Evolutionary conservation across 2,113 vertebrate species (phyloP).

Genomic region (Trichomycterus rosablanca): DNA sequence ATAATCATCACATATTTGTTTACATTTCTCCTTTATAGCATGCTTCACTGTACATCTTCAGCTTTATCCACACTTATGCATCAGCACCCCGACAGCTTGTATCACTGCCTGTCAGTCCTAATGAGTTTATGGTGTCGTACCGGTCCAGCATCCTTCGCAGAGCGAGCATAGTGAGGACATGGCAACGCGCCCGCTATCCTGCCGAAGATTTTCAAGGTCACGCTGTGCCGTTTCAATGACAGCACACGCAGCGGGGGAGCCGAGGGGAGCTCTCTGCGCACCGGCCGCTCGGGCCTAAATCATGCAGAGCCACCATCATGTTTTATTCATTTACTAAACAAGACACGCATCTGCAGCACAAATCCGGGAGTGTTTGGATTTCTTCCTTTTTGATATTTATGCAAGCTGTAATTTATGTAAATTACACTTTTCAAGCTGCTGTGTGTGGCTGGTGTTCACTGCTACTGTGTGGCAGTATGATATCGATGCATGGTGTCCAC

Average conservation of each 20-base stretch:
- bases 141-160: too few relatives aligned
- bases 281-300: slow-evolving; percentile 18
- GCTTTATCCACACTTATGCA: too few relatives aligned
- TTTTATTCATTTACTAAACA: slow-evolving; percentile 39
- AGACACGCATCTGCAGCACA: slow-evolving; percentile 25
- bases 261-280: slow-evolving; percentile 1
- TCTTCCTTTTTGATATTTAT: background rate
- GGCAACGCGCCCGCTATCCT: slow-evolving; percentile 26
- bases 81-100: too few relatives aligned
- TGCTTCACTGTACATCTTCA: too few relatives aligned
- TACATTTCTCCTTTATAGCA: too few relatives aligned
- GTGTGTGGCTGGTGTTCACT: slow-evolving; percentile 6
- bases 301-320: slow-evolving; percentile 18
- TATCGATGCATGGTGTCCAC: too few relatives aligned
- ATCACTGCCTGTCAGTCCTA: too few relatives aligned
- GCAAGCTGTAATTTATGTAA: slow-evolving; percentile 31
- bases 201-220: slow-evolving; percentile 41
- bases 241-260: slow-evolving; percentile 27
- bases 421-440: slow-evolving; percentile 18
- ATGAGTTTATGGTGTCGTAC: too few relatives aligned
- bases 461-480: slow-evolving; percentile 3
- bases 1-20: too few relatives aligned
- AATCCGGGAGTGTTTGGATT: slow-evolving; percentile 17
- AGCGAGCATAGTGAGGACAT: slow-evolving; percentile 13
- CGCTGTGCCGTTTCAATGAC: slow-evolving; percentile 37